Conservation (phyloP, 2,888 invertebrate species). For the Clunio marinus region DNA sequence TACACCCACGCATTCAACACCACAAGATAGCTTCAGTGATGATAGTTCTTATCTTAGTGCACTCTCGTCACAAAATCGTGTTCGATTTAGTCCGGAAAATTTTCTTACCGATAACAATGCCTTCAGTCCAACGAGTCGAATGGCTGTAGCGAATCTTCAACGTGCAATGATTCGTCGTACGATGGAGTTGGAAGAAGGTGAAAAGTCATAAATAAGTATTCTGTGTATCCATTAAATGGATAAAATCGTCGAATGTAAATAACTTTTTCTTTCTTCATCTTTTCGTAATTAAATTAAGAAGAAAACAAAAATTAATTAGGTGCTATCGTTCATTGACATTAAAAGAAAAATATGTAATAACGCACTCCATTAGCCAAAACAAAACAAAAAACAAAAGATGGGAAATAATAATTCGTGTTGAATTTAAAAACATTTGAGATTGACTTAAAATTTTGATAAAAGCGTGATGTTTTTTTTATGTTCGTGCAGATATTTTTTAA, state of each 20-base stretch:
- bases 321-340: conserved; percentile 8
- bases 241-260: no score
- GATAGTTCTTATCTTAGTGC: conserved; percentile 89
- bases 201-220: neutral
- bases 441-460: neutral
- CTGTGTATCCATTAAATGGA: neutral
- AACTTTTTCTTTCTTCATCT: neutral
- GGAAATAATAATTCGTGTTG: no score
- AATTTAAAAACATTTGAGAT: neutral
- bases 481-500: neutral
- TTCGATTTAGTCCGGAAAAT: conserved; percentile 70
- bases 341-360: no score
- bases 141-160: neutral
- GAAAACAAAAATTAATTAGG: neutral
- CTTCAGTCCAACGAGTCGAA: conserved; percentile 24
- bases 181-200: conserved; percentile 17
- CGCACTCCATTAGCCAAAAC: conserved; percentile 10
- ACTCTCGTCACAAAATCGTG: conserved; percentile 66
- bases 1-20: conserved; percentile 78
- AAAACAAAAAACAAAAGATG: no score
- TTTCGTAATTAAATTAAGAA: no score
- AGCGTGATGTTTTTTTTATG: neutral
- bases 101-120: conserved; percentile 8
- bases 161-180: neutral
- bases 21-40: conserved; percentile 78